Percentiles rank a stretch among this genome's conserved stretches.
Conservation (phyloP, 2,113 vertebrate species). For the Cyanoderma ruficeps region DNA sequence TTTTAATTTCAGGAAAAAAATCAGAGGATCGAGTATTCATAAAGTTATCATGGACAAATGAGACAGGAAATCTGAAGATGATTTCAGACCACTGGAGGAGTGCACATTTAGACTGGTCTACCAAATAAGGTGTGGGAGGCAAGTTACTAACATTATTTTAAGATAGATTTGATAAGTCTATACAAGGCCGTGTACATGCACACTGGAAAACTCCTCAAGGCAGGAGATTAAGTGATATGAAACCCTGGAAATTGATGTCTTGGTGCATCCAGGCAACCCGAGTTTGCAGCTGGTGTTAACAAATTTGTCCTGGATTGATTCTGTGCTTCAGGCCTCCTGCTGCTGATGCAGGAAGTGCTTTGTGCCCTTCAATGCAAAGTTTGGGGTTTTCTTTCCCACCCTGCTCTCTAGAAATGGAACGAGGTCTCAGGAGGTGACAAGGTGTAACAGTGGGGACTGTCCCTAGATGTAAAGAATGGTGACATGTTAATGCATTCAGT, state of each 20-base stretch:
- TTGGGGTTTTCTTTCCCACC: neutral
- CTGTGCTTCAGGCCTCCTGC: neutral
- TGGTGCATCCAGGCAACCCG: neutral
- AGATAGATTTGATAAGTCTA: neutral
- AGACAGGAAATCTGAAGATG: neutral
- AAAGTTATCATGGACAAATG: neutral
- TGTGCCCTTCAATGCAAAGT: neutral
- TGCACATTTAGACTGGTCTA: neutral
- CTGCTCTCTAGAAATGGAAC: neutral
- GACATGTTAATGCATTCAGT: neutral
- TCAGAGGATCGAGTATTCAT: neutral
- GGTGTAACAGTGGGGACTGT: neutral
- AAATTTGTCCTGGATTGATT: neutral
- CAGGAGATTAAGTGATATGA: neutral
- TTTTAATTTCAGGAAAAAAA: neutral
- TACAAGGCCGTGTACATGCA: neutral
- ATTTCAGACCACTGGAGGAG: neutral
- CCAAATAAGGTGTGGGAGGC: conserved; percentile 14
- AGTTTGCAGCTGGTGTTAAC: neutral
- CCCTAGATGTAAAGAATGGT: neutral
- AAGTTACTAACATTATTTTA: neutral
- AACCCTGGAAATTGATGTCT: neutral
- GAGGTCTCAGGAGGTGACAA: neutral
- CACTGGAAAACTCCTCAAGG: neutral
- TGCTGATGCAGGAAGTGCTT: neutral